Evolutionary conservation across 2,797 vertebrate species (phyloP), one percentile per base, ranked within the genome.

Genomic region (Australoheros facetus): DNA sequence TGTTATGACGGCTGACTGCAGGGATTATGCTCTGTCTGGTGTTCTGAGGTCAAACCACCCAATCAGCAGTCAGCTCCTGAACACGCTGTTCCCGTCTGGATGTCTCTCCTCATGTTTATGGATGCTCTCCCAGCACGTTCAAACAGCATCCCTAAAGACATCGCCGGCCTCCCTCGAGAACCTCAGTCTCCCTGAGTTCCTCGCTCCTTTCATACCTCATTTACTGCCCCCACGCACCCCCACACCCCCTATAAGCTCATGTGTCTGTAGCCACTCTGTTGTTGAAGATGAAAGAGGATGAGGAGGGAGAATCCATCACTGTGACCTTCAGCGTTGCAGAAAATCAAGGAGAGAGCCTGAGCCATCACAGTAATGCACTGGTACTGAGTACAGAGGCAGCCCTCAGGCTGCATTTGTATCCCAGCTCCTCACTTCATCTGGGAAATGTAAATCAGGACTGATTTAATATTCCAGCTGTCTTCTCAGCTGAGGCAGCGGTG

Each of bases 281-380:
- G 81, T 53, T 57, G 6, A 4, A 66, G 60, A 66, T 66, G 53
- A 76, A 53, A 32, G 28, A 3, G 34, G 60, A 45, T 45, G 60
- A 10, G 21, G 71, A 32, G 7, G 74, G 45, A 14, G 37, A 7
- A 72, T 53, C 64, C 55, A 14, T 78, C 60, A 64, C 56, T 58
- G 66, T 79, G 81, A 84, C 85, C 85, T 81, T 84, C 66, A 78
- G 70, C 45, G 6, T 59, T 78, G 51, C 64, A 32, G 72, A 60
- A 71, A 39, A 72, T 56, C 3, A n/a, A 57, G 48, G 32, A 37
- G 78, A 17, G 42, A 39, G 56, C 81, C 60, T 56, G 71, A 66
- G 62, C 64, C 42, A 14, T n/a, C 16, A 13, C 42, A 11, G 17
- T 60, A 42, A 64, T 5, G 37, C 59, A 5, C 59, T 19, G 7